Conservation (phyloP, 2,888 invertebrate species). For the Acanthosepion esculentum region DNA sequence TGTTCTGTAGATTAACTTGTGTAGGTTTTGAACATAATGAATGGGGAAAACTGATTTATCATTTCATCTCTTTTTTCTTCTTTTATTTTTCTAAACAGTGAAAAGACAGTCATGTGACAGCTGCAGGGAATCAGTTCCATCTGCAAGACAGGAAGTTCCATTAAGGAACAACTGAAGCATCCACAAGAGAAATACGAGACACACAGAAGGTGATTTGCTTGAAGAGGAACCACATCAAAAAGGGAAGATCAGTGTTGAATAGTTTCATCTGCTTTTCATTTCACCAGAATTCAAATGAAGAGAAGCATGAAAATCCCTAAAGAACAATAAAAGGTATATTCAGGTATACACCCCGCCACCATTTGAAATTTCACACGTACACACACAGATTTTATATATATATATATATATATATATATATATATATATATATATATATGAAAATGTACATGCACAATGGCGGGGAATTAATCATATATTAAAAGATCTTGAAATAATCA, state of each 20-base stretch:
- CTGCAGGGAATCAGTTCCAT: not conserved
- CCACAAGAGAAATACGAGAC: not conserved
- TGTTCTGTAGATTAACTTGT: no score
- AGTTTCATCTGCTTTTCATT: not conserved
- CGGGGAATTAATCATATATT: not conserved
- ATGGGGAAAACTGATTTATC: not conserved
- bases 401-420: no score
- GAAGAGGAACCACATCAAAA: not conserved
- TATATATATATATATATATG: no score
- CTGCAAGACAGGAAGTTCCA: not conserved
- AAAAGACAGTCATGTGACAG: not conserved
- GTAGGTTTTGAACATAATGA: no score
- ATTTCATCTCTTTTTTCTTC: not conserved
- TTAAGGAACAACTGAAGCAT: not conserved
- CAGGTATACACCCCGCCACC: not conserved
- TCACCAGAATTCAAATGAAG: not conserved
- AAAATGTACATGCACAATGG: not conserved
- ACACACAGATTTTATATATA: not conserved
- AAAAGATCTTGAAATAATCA: slow-evolving; percentile 22
- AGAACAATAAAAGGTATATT: not conserved
- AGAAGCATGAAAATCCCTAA: not conserved
- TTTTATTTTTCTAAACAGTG: not conserved
- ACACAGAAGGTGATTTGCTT: not conserved
- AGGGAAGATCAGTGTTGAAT: not conserved
- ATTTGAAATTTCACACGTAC: not conserved